Evolutionary conservation across 2,113 vertebrate genomes (phyloP), one percentile per base, ranked within the genome.

Genomic region (Chaetodon trifascialis): DNA sequence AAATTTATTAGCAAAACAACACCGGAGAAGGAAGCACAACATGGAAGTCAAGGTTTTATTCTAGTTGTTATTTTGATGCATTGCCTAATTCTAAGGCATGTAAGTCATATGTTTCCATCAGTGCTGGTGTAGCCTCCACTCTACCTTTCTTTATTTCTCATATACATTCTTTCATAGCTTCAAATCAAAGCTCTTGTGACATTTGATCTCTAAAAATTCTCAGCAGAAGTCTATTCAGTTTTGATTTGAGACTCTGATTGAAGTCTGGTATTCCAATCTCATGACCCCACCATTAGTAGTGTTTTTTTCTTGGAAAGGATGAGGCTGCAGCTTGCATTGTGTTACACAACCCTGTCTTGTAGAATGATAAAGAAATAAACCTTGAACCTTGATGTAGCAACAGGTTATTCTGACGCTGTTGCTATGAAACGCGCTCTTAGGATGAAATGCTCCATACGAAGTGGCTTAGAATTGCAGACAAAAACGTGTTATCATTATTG

Each of bases 71-170:
- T 21, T 67, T 67, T 81, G 73, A 86, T 70, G 21, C 72, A 71
- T 56, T 51, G 64, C 58, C 38, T 72, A 64, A 76, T 65, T 63
- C 15, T 30, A 15, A 75, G 34, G 59, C 19, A 65, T 77, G 55
- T 30, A 30, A 68, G 75, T 82, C 51, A 62, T 85, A 54, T 70
- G 19, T 66, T 71, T 82, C 73, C 63, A 81, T 86, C 55, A 69
- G 63, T 75, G 67, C 71, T 62, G 21, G 38, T 56, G 16, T 42
- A 60, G 19, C 54, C 49, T 65, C 64, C 21, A 12, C 34, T 63
- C 15, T 40, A 34, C 7, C 16, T 36, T 72, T 83, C 49, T 60
- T 49, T 65, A 83, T 75, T 60, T 76, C 36, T 62, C 19, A 51
- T 62, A 11, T 63, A 64, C 49, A 73, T 69, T 34, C 10, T 78